A percentile compares a stretch with the other conserved stretches of the same genome.
These are phyloP conservation scores for Xestia sexstrigata DNA, from an alignment of 2,888 invertebrate species.

Conservation along the genomic window DNA sequence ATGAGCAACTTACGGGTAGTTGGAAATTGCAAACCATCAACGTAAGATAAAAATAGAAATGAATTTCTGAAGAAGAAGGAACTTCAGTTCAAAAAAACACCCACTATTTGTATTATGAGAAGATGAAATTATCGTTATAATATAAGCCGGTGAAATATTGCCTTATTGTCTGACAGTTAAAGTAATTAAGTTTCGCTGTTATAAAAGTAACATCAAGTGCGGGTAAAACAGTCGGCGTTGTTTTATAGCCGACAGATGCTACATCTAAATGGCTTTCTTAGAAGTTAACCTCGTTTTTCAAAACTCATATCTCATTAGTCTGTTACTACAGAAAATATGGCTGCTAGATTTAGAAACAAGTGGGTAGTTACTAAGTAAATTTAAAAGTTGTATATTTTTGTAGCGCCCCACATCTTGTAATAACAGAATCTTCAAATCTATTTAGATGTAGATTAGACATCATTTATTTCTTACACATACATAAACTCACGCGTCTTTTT, in stretches of 20 bases:
- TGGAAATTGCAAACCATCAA: background rate
- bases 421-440: conserved; percentile 20
- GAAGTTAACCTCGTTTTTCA: conserved; percentile 52
- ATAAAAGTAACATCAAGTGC: conserved; percentile 44
- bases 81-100: conserved; percentile 13
- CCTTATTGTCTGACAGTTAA: conserved; percentile 34
- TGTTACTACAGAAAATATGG: conserved; percentile 27
- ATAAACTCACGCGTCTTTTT: background rate
- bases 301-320: conserved; percentile 37
- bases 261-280: conserved; percentile 46
- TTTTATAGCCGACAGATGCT: conserved; percentile 59
- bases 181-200: conserved; percentile 46
- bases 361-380: conserved; percentile 19
- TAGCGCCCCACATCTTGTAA: conserved; percentile 1
- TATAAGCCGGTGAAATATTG: conserved; percentile 19
- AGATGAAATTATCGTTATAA: conserved; percentile 14
- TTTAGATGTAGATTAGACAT: background rate
- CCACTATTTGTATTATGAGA: background rate
- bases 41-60: conserved; percentile 5
- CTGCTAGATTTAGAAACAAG: conserved; percentile 9
- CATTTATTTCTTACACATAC: background rate
- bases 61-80: no score
- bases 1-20: background rate
- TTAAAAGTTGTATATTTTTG: conserved; percentile 1
- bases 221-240: conserved; percentile 35